Percentiles rank a stretch among this genome's conserved stretches.
These are phyloP conservation scores for Macrotus californicus DNA, from an alignment of 2,113 vertebrate genomes.

Conservation along the genomic window DNA sequence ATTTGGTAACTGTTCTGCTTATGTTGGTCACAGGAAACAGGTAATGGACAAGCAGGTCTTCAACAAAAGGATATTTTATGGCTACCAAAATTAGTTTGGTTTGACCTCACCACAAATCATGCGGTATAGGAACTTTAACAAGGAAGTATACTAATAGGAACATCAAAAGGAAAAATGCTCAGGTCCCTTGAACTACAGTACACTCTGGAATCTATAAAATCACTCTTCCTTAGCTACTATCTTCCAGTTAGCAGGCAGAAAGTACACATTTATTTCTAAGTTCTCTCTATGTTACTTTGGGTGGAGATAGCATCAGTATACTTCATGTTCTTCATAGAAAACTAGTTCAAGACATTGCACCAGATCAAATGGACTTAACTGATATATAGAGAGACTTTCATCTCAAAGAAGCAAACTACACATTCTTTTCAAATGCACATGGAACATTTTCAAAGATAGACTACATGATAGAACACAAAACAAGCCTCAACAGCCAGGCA, in stretches of 20 bases:
- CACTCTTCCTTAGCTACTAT: not conserved
- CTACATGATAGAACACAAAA: too few species aligned
- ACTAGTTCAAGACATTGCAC: not conserved
- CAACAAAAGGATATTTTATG: slow-evolving; percentile 26
- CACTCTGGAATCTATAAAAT: not conserved
- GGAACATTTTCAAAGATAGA: too few species aligned
- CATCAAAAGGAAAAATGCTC: not conserved
- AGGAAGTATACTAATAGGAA: not conserved
- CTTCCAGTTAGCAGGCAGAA: not conserved
- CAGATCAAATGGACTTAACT: too few species aligned
- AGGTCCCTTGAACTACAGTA: not conserved
- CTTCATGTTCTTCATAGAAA: slow-evolving; percentile 23
- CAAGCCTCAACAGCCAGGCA: too few species aligned
- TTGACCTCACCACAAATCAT: slow-evolving; percentile 36
- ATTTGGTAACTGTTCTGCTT: slow-evolving; percentile 35
- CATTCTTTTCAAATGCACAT: too few species aligned
- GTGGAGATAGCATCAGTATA: not conserved
- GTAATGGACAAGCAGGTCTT: not conserved
- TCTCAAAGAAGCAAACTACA: too few species aligned
- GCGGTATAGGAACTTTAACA: not conserved
- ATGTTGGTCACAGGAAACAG: not conserved
- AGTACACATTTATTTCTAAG: not conserved
- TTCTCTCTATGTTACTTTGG: not conserved
- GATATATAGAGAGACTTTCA: too few species aligned
- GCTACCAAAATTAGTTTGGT: slow-evolving; percentile 7